Evolutionary conservation across 2,888 invertebrate genomes (phyloP), one percentile per base, ranked within the genome.

Genomic region (Argyra leucocephala): DNA sequence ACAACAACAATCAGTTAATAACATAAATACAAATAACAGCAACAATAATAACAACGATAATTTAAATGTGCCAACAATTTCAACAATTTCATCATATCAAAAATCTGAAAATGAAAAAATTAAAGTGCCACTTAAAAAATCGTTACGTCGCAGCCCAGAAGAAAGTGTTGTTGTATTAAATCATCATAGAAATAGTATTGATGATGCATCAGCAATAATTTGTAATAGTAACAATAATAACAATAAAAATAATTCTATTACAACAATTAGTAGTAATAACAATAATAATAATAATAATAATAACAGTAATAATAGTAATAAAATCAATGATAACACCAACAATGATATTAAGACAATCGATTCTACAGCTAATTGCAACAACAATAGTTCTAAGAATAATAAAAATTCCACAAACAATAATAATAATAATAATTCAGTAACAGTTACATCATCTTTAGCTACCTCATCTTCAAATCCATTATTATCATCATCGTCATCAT

Each of bases 61-160:
- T 23, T 22, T 23, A 59, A 59, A 12, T 23, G 23, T 59, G 23
- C 63, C 67, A n/a, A 60, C 64, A 22, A 59, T 63, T 31, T 26
- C 63, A 26, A 37, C 66, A 59, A 65, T 64, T 22, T 59, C 65
- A 63, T 61, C 68, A 64, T 70, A 69, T 67, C 69, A 68, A 15
- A 69, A 69, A 67, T 62, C 62, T 18, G 73, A 73, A 63, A 68
- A 66, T 22, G 73, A 73, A 68, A 70, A 71, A 63, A 72, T 72
- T 18, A 72, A 70, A 69, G 71, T 75, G 62, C 75, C 75, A 62
- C 69, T 75, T 22, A 75, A 75, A 67, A 75, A 75, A 65, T 75
- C 74, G 18, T 70, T 70, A 57, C 72, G 74, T n/a, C 72, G 74
- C 58, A 74, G 73, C 66, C 73, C 74, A 26, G 72, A 71, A 62